Conservation (phyloP, 1,140 invertebrate species). For the Drosophila tristis region DNA sequence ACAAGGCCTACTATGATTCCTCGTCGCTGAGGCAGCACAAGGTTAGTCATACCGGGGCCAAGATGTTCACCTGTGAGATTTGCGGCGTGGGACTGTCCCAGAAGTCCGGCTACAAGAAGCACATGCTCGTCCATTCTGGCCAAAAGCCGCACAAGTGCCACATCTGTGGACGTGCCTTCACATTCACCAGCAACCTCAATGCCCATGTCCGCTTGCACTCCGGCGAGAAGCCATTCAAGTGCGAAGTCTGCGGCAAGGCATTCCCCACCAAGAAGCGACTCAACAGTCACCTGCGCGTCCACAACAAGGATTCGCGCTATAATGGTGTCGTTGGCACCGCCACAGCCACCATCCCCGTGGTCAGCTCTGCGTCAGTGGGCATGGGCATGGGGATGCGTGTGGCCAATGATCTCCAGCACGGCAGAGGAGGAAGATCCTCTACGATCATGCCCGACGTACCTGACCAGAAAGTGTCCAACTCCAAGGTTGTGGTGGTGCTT, state of each 20-base stretch:
- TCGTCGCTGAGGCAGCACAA: slow-evolving; percentile 78
- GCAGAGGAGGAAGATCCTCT: neutral
- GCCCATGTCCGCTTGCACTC: slow-evolving; percentile 87
- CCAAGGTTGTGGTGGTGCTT: slow-evolving; percentile 70
- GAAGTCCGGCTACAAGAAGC: slow-evolving; percentile 82
- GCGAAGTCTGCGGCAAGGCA: slow-evolving; percentile 64
- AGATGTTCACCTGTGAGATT: slow-evolving; percentile 80
- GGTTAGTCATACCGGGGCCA: slow-evolving; percentile 75
- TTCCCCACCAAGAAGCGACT: slow-evolving; percentile 77
- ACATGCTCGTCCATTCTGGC: slow-evolving; percentile 80
- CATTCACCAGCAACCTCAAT: slow-evolving; percentile 81
- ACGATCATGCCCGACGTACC: slow-evolving; percentile 33
- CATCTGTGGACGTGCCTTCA: slow-evolving; percentile 74
- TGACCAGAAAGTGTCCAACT: slow-evolving; percentile 63
- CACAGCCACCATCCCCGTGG: neutral
- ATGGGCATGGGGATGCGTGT: neutral
- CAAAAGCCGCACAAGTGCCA: slow-evolving; percentile 77
- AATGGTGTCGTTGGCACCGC: neutral
- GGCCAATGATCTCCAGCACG: neutral
- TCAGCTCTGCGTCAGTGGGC: neutral
- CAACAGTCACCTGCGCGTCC: slow-evolving; percentile 66
- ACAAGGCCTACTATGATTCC: slow-evolving; percentile 80
- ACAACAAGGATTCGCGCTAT: slow-evolving; percentile 60
- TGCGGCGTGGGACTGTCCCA: slow-evolving; percentile 81
- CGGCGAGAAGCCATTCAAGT: slow-evolving; percentile 87